These are phyloP conservation scores for Xestia c-nigrum DNA, from an alignment of 2,888 invertebrate species.

Conservation along the genomic window DNA sequence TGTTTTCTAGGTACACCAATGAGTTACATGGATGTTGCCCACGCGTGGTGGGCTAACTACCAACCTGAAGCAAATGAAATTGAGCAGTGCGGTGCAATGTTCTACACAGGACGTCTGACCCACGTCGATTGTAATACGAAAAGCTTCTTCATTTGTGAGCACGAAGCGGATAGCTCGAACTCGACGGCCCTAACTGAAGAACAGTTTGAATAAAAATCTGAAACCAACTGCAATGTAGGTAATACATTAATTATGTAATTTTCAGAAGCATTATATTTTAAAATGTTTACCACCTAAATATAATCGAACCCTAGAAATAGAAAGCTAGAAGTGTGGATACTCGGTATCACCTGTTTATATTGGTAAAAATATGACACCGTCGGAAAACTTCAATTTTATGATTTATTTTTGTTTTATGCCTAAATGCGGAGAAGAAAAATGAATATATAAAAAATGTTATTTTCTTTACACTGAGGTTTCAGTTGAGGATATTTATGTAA, in stretches of 20 bases:
- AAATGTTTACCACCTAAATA: neutral
- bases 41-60: constrained; percentile 35
- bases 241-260: neutral
- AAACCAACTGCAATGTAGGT: neutral
- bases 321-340: no score
- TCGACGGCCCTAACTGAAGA: neutral
- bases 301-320: neutral
- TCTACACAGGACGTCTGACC: constrained; percentile 78
- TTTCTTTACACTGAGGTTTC: neutral
- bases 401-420: neutral
- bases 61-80: constrained; percentile 22
- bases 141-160: constrained; percentile 84
- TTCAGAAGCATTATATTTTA: neutral
- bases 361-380: neutral
- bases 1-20: constrained; percentile 26
- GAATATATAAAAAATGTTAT: neutral
- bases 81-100: constrained; percentile 83
- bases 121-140: constrained; percentile 74
- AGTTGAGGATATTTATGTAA: neutral
- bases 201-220: neutral
- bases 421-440: neutral
- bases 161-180: constrained; percentile 65
- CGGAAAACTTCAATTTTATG: neutral
- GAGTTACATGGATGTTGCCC: neutral
- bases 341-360: no score